These are phyloP conservation scores for Rapana venosa DNA, from an alignment of 2,888 invertebrate genomes.

Conservation along the genomic window DNA sequence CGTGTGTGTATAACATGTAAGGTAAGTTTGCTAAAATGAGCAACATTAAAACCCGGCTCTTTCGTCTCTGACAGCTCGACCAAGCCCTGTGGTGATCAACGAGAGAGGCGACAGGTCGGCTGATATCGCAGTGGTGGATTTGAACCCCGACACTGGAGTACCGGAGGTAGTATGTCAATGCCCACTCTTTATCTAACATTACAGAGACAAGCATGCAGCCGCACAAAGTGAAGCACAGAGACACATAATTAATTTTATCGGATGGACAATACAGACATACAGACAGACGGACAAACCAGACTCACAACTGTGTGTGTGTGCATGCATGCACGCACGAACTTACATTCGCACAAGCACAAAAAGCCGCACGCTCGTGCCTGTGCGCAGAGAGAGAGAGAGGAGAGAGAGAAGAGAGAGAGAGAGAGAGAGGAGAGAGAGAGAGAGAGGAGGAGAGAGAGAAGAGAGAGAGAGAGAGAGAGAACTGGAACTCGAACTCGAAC, in stretches of 20 bases:
- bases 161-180: constrained; percentile 35
- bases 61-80: no score
- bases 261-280: neutral
- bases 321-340: neutral
- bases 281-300: constrained; percentile 7
- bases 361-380: no score
- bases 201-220: neutral
- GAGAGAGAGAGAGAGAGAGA: constrained; percentile 1
- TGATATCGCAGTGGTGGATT: constrained; percentile 43
- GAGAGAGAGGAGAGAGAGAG: neutral
- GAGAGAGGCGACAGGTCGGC: constrained; percentile 44
- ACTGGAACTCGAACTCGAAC: no score
- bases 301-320: neutral
- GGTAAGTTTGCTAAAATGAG: no score
- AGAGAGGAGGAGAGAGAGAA: neutral
- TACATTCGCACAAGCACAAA: no score
- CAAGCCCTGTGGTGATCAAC: constrained; percentile 25
- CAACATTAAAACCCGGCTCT: no score
- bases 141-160: constrained; percentile 37
- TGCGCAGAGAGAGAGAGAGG: neutral
- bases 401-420: neutral
- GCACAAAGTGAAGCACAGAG: neutral
- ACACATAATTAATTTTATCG: neutral
- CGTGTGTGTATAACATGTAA: no score
- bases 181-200: no score